Evolutionary conservation across 1,140 invertebrate species (phyloP), one percentile per base, ranked within the genome.

Genomic region (Druon quercuslanigerum): DNA sequence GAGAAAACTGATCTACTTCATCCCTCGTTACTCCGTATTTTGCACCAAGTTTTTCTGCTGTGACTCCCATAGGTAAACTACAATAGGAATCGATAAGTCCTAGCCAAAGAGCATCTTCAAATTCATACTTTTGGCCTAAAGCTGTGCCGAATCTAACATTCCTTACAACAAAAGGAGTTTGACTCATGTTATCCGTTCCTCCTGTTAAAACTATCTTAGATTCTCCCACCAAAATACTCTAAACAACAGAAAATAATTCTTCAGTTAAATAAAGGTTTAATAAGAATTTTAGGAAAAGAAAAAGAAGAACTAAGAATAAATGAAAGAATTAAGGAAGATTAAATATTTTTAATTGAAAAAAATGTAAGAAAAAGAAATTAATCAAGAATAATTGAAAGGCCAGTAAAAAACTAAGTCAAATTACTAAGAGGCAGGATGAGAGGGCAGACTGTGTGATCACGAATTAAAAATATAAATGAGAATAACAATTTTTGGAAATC

Each of bases 111-210:
- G 94, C 93, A 92, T 99, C 98, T 92, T 99, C 98, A 77, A 99
- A 93, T 82, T 96, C 92, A 77, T 96, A 93, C 75, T 94, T 94
- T 54, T 92, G 90, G 0, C 98, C 98, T 3, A 99, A 91, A 11
- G 93, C 93, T 14, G 96, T 96, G 16, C 99, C 99, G 92, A 98
- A 99, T n/a, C 99, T 92, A 20, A 97, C 92, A 82, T 96, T 95
- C 57, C 98, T 93, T 0, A 98, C 96, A 20, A 95, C 93, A 90
- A 96, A 99, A 0, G 99, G 99, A n/a, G 95, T 92, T 91, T 97
- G 96, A 33, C 96, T 98, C 98, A 99, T 99, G 88, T 96, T 99
- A 87, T 99, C 98, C 46, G 95, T 94, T 7, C 98, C 98, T 71
- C 98, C 98, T 73, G 97, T 95, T 11, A 99, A 88, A 6, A 97